Conservation (phyloP, 2,113 vertebrate genomes). For the Hystrix brachyura region DNA sequence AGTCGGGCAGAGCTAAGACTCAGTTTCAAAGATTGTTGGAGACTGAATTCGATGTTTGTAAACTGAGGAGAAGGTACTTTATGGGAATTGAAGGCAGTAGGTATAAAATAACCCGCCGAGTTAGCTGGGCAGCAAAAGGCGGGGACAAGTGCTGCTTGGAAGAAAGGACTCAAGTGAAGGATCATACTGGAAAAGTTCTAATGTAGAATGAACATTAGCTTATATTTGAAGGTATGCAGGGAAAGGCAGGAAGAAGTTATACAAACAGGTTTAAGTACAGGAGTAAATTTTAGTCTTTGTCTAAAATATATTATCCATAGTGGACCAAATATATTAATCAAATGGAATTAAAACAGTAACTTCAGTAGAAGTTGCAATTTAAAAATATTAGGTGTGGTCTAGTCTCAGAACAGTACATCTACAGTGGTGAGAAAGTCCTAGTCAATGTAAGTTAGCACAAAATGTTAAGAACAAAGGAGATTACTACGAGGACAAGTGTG, state of each 20-base stretch:
- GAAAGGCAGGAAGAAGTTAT: neutral
- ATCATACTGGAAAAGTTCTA: neutral
- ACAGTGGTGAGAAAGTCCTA: neutral
- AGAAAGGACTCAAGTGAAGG: neutral
- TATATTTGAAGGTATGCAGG: neutral
- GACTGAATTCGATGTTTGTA: neutral
- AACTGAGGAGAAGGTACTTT: neutral
- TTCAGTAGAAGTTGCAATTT: neutral
- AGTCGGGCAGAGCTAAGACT: neutral
- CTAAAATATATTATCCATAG: constrained; percentile 8
- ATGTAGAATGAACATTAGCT: neutral
- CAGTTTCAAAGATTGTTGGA: neutral
- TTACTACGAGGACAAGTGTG: neutral
- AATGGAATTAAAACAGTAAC: neutral
- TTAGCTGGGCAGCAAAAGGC: neutral
- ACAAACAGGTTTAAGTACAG: neutral
- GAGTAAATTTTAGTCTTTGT: neutral
- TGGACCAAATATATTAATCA: constrained; percentile 8
- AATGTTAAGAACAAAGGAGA: constrained; percentile 24
- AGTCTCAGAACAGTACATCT: neutral
- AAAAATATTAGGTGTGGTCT: neutral
- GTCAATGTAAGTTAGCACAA: neutral
- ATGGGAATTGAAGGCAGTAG: neutral
- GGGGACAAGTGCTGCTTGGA: neutral
- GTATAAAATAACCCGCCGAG: neutral